phyloP scores from a whole-genome alignment of 1,140 invertebrate species.

The Tetramorium alpestre region DNA sequence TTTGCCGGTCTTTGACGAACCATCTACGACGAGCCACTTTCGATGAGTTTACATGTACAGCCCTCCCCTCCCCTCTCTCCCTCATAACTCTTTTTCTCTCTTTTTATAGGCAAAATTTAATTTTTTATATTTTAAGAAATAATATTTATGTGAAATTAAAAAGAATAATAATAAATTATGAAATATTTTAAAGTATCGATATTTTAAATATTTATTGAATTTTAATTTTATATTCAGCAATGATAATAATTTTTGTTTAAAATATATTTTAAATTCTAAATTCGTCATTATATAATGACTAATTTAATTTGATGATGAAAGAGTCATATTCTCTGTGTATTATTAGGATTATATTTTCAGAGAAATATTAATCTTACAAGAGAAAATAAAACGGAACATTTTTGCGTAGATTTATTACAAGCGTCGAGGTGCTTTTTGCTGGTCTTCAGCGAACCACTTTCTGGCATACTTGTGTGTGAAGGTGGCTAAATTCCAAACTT shows the following conservation, averaged over 20 bases:
- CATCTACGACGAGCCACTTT: neutral
- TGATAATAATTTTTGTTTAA: neutral
- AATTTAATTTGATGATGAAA: neutral
- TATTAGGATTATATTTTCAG: neutral
- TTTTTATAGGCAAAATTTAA: neutral
- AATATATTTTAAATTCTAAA: neutral
- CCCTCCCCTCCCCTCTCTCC: neutral
- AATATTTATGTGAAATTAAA: neutral
- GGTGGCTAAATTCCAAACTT: constrained; percentile 5
- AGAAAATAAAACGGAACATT: constrained; percentile 11
- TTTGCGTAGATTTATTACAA: constrained; percentile 13
- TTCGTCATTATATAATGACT: neutral
- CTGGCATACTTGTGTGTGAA: neutral
- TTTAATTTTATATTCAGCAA: neutral
- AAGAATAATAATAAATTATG: neutral
- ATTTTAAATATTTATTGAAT: neutral
- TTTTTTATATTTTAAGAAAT: neutral
- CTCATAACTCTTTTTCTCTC: neutral
- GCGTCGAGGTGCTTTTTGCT: constrained; percentile 12
- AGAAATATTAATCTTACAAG: constrained; percentile 8
- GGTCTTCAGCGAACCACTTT: neutral
- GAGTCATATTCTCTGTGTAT: neutral
- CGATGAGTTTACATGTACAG: constrained; percentile 4
- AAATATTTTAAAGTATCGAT: neutral
- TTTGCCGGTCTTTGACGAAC: constrained; percentile 38